Evolutionary conservation across 2,797 vertebrate genomes (phyloP).

Genomic region (Platyrinchus mystaceus): DNA sequence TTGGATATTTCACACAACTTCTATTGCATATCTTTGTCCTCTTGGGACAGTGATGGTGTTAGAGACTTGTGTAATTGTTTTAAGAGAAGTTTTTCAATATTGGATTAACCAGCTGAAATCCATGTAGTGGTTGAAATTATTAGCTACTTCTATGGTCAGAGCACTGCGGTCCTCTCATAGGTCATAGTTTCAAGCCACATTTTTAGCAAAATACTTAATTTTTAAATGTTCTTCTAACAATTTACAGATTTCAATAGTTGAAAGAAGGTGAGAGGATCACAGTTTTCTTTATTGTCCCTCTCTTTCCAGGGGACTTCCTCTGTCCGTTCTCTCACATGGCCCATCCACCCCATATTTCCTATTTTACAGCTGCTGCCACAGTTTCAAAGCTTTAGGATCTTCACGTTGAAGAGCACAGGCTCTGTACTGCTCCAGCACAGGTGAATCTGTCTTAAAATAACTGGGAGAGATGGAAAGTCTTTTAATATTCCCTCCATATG

Average conservation of each 20-base stretch:
- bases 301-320: neutral
- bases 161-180: neutral
- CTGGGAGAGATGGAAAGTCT: neutral
- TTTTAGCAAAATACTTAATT: neutral
- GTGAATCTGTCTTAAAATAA: neutral
- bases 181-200: neutral
- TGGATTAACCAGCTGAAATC: neutral
- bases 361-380: neutral
- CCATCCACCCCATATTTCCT: neutral
- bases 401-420: neutral
- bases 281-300: neutral
- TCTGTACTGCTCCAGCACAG: neutral
- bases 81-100: neutral
- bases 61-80: neutral
- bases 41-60: neutral
- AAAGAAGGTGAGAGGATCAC: neutral
- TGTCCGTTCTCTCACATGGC: neutral
- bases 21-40: neutral
- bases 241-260: neutral
- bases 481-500: neutral
- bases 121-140: neutral
- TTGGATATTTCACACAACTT: neutral
- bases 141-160: neutral
- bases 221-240: neutral
- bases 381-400: neutral